Evolutionary conservation across 2,888 invertebrate species (phyloP).

Genomic region (Unio pictorum): DNA sequence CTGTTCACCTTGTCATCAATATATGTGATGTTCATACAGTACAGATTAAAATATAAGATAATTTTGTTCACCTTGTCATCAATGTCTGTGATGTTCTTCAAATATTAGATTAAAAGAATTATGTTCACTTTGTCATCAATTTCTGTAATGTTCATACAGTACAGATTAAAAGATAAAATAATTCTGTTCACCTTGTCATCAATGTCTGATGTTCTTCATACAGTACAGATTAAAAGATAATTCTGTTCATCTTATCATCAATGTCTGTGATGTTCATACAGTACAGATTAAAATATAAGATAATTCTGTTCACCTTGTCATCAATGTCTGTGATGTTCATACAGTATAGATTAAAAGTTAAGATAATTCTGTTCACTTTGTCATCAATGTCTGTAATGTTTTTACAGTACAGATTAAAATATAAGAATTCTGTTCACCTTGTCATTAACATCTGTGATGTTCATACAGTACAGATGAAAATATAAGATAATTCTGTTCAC

Average conservation of each 20-base stretch:
- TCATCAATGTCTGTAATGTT: too few species aligned
- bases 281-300: too few species aligned
- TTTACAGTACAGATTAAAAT: constrained; percentile 86
- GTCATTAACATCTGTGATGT: constrained; percentile 99
- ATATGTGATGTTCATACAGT: constrained; percentile 98
- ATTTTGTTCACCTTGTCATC: constrained; percentile 87
- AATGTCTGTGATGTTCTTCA: constrained; percentile 98
- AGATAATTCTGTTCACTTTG: too few species aligned
- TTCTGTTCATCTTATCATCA: too few species aligned
- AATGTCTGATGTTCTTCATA: constrained; percentile 76
- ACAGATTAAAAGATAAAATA: too few species aligned
- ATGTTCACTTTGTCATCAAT: too few species aligned
- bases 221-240: too few species aligned
- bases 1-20: constrained; percentile 91
- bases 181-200: too few species aligned
- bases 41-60: constrained; percentile 73
- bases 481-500: too few species aligned
- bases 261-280: too few species aligned
- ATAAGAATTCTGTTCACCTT: constrained; percentile 75
- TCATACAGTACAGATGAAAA: constrained; percentile 88
- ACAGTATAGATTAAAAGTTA: constrained; percentile 79
- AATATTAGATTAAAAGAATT: too few species aligned
- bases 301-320: constrained; percentile 74
- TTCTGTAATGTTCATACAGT: too few species aligned
- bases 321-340: constrained; percentile 99